A percentile compares a stretch with the other conserved stretches of the same genome.
These are phyloP conservation scores for Crotophaga sulcirostris DNA, from an alignment of 2,113 vertebrate species.

Conservation along the genomic window DNA sequence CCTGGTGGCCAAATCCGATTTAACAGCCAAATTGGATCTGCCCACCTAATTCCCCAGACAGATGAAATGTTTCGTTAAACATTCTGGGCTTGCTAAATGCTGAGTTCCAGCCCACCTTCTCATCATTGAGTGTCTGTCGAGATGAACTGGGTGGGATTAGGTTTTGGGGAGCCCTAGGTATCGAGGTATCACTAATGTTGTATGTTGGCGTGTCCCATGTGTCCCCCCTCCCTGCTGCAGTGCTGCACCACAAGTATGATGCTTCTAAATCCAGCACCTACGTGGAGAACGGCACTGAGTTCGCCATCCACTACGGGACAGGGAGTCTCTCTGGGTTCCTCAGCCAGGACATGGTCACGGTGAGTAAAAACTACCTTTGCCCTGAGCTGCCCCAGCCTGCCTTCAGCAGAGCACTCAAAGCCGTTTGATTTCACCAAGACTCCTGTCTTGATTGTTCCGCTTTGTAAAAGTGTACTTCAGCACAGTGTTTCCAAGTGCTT, in stretches of 20 bases:
- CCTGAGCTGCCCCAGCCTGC: background rate
- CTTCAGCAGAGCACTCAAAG: fast-evolving
- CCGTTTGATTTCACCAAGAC: background rate
- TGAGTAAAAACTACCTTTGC: constrained; percentile 37
- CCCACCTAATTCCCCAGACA: background rate
- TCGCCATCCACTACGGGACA: constrained; percentile 90
- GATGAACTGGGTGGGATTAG: background rate
- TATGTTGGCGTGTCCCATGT: background rate
- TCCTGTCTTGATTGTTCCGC: background rate
- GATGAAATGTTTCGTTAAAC: background rate
- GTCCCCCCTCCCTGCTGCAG: constrained; percentile 47
- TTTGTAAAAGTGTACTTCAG: fast-evolving
- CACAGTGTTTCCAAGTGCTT: background rate
- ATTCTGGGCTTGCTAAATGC: background rate
- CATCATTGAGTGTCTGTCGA: background rate
- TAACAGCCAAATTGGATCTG: constrained; percentile 46
- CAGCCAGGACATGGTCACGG: constrained; percentile 83
- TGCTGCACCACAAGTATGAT: constrained; percentile 91
- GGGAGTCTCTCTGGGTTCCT: constrained; percentile 94
- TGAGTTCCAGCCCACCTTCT: background rate
- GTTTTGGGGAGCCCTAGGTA: fast-evolving
- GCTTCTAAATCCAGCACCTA: constrained; percentile 86
- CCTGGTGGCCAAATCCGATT: constrained; percentile 37
- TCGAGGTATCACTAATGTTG: background rate
- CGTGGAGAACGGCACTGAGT: constrained; percentile 87